These are phyloP conservation scores for Eulemur coronatus DNA, from an alignment of 2,797 vertebrate genomes.

Conservation along the genomic window DNA sequence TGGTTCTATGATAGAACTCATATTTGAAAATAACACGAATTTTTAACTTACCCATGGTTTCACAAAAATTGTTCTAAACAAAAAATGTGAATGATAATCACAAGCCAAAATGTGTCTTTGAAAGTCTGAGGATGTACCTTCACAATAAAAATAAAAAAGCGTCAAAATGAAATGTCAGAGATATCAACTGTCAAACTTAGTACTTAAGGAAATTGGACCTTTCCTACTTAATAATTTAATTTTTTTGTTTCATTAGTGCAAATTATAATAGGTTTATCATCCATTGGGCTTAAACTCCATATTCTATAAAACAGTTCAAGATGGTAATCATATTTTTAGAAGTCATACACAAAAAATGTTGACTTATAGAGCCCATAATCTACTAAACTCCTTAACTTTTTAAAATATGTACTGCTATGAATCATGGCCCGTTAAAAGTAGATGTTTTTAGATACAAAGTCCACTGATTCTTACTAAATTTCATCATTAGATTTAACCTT, in stretches of 20 bases:
- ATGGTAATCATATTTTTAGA: not conserved
- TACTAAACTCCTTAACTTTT: not conserved
- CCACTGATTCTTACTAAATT: not conserved
- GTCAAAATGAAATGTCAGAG: too few relatives aligned
- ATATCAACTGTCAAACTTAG: too few relatives aligned
- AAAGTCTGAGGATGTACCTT: too few relatives aligned
- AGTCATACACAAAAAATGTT: not conserved
- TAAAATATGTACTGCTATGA: not conserved
- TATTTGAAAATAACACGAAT: too few relatives aligned
- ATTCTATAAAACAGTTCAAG: not conserved
- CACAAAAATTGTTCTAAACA: too few relatives aligned
- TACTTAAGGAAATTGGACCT: too few relatives aligned
- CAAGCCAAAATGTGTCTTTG: too few relatives aligned
- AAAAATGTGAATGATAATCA: too few relatives aligned
- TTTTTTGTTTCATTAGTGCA: not conserved
- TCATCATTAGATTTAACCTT: not conserved
- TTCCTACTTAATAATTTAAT: too few relatives aligned
- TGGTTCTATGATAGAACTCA: too few relatives aligned
- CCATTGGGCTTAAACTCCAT: not conserved
- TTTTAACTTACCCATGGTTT: too few relatives aligned
- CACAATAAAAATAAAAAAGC: too few relatives aligned
- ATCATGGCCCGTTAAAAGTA: not conserved
- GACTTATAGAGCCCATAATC: not conserved
- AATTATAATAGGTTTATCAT: not conserved
- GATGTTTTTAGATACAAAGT: not conserved